These are phyloP conservation scores for Polydrusus tereticollis DNA, from an alignment of 2,888 invertebrate genomes.

Conservation along the genomic window DNA sequence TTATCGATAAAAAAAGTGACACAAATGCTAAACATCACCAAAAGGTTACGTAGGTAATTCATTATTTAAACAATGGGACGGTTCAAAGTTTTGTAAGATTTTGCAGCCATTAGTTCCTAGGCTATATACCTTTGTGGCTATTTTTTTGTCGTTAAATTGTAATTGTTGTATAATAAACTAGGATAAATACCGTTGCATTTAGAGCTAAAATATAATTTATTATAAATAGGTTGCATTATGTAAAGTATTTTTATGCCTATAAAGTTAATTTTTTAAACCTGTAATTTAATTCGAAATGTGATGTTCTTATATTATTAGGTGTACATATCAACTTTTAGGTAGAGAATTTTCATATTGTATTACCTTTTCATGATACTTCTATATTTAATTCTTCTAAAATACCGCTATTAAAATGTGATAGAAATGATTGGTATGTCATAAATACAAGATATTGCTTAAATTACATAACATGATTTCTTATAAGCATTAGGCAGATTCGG, in stretches of 20 bases:
- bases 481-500: background rate
- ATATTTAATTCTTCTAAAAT: constrained; percentile 13
- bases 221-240: constrained; percentile 21
- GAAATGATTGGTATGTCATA: background rate
- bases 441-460: constrained; percentile 2
- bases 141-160: background rate
- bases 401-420: constrained; percentile 8
- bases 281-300: constrained; percentile 46
- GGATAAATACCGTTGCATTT: constrained; percentile 17
- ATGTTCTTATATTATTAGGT: constrained; percentile 45
- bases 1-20: background rate
- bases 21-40: background rate
- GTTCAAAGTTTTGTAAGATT: background rate
- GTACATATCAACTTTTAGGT: constrained; percentile 46
- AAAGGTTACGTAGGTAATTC: background rate
- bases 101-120: background rate
- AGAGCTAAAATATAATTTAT: constrained; percentile 28
- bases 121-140: background rate
- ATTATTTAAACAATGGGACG: background rate
- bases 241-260: constrained; percentile 33
- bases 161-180: constrained; percentile 5
- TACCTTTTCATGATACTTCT: background rate
- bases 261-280: constrained; percentile 12
- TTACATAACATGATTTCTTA: background rate
- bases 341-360: constrained; percentile 22